Base-by-base conservation (phyloP, 2,797 vertebrate genomes). In the Esox masquinongy region DNA sequence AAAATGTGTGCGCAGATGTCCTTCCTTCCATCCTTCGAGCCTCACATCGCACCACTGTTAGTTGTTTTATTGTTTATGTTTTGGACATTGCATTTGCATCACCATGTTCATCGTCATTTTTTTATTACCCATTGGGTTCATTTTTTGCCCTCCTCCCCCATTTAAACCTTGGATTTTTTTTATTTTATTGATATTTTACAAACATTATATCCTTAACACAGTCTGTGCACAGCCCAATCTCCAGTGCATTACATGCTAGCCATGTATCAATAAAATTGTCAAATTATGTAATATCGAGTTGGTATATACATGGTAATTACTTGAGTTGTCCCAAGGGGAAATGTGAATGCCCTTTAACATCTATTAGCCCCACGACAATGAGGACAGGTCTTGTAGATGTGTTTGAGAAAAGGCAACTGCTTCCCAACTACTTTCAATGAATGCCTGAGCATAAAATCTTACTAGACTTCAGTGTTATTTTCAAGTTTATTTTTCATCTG, bases 261-360 rank as follows among this genome's bases (percentile, higher is more conserved):
- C 53, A 9, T 19, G n/a, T 59, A 86, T 87, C 81, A 74, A 72
- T 53, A 67, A 77, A 70, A 77, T 34, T 76, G 63, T 72, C 78
- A 67, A n/a, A n/a, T 59, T 56, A n/a, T 9, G n/a, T 59, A 11
- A 56, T 59, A 43, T 43, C 39, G 39, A 43, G 39, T 43, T 43
- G 39, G 9, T 43, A 43, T 56, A 2, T n/a, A 56, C 64, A 56
- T 56, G n/a, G n/a, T 9, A 56, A 56, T 22, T n/a, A 56, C 53
- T 56, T 56, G 39, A 6, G 39, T 9, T 43, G 53, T 51, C 17
- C 50, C 17, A 53, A 53, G 17, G 50, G 50, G 50, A 15, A 53
- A n/a, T 53, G 17, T 0, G 5, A 53, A 11, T n/a, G 53, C 7
- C n/a, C 19, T 5, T 59, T 22, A n/a, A 59, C 53, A 59, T 59